A percentile compares a stretch with the other conserved stretches of the same genome.
Evolutionary conservation across 2,888 invertebrate genomes (phyloP).

Genomic region (Ecdyonurus torrentis): DNA sequence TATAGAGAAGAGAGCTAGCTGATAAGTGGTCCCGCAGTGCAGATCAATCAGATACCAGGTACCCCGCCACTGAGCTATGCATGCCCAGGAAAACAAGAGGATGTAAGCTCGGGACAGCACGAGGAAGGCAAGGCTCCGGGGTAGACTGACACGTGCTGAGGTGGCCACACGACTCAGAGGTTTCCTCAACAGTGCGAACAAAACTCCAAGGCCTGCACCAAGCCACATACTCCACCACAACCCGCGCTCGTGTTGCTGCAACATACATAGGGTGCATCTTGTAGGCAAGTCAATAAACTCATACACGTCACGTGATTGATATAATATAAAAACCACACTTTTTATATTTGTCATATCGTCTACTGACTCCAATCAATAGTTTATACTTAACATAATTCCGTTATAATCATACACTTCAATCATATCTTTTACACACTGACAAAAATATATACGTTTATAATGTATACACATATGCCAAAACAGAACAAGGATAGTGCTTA

Average conservation of each 20-base stretch:
- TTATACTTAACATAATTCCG: too few relatives aligned
- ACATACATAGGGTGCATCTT: neutral
- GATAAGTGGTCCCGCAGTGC: neutral
- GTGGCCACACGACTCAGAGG: conserved; percentile 15
- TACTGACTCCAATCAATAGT: too few relatives aligned
- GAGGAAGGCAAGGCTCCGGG: conserved; percentile 23
- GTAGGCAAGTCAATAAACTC: too few relatives aligned
- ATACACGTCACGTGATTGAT: neutral
- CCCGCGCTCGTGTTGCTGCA: neutral
- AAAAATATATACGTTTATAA: too few relatives aligned
- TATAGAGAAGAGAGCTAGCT: neutral
- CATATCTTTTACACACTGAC: too few relatives aligned
- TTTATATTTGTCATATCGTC: too few relatives aligned
- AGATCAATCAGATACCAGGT: conserved; percentile 29
- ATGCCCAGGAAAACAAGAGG: conserved; percentile 31
- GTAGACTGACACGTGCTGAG: conserved; percentile 8
- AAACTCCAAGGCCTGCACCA: conserved; percentile 35
- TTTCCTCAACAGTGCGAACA: conserved; percentile 38
- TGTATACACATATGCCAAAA: too few relatives aligned
- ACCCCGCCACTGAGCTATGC: conserved; percentile 36
- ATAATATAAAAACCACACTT: too few relatives aligned
- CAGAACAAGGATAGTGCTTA: too few relatives aligned
- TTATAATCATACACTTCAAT: too few relatives aligned
- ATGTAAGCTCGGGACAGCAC: conserved; percentile 19
- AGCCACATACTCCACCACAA: conserved; percentile 16